These are phyloP conservation scores for Tachystola acroxantha DNA, from an alignment of 2,888 invertebrate genomes.

Conservation along the genomic window DNA sequence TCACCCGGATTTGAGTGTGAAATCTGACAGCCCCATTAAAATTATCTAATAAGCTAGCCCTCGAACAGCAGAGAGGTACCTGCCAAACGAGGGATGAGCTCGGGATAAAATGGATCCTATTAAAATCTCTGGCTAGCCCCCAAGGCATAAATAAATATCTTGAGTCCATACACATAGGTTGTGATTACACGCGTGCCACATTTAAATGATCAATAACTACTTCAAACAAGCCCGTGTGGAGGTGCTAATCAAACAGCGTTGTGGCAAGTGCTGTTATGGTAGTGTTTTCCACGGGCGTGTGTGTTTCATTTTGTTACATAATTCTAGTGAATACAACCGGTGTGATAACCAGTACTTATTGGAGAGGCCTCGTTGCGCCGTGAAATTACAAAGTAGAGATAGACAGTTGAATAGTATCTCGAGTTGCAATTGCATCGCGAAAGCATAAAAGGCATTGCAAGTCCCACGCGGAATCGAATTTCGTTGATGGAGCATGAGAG, in stretches of 20 bases:
- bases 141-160: conserved; percentile 13
- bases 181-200: conserved; percentile 14
- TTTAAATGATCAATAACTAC: conserved; percentile 21
- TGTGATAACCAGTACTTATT: conserved; percentile 15
- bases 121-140: no score
- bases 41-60: no score
- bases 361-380: conserved; percentile 3
- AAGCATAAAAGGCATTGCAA: conserved; percentile 29
- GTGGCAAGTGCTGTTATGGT: conserved; percentile 22
- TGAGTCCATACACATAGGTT: no score
- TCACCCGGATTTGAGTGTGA: no score
- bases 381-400: conserved; percentile 1
- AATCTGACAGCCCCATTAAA: no score
- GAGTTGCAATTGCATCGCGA: conserved; percentile 20
- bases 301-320: conserved; percentile 30
- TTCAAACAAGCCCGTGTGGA: conserved; percentile 19
- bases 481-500: conserved; percentile 53
- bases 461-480: conserved; percentile 44
- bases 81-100: no score
- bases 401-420: conserved; percentile 16
- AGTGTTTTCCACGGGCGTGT: conserved; percentile 25
- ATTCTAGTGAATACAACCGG: conserved; percentile 21
- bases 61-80: no score
- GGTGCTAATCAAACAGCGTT: conserved; percentile 26
- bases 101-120: no score